These are phyloP conservation scores for Brachyalestes nurse DNA, from an alignment of 2,797 vertebrate genomes.

Conservation along the genomic window DNA sequence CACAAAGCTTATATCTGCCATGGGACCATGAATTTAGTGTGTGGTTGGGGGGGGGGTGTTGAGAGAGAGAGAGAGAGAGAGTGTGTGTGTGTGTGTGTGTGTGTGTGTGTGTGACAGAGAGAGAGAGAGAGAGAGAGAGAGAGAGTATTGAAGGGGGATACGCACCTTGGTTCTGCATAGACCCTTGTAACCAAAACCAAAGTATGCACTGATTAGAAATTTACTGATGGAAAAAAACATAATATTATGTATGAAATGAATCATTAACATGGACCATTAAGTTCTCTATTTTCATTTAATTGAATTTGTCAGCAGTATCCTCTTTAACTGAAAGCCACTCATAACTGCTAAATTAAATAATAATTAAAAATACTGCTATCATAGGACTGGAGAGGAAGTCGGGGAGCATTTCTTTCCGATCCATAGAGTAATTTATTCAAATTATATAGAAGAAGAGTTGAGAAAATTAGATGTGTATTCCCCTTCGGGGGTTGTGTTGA, in stretches of 20 bases:
- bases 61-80: background rate
- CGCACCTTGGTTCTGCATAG: conserved; percentile 37
- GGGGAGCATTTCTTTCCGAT: conserved; percentile 80
- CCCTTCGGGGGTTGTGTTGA: conserved; percentile 32
- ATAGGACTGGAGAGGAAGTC: conserved; percentile 84
- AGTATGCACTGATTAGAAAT: conserved; percentile 86
- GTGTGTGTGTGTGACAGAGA: background rate
- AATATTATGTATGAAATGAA: conserved; percentile 94
- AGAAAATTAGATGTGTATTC: conserved; percentile 67
- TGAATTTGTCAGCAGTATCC: conserved; percentile 97
- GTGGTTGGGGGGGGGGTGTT: conserved; percentile 41
- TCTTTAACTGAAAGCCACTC: conserved; percentile 91
- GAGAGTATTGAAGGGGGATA: background rate
- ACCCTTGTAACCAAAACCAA: conserved; percentile 81
- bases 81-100: no score
- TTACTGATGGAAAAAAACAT: conserved; percentile 79
- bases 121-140: conserved; percentile 2
- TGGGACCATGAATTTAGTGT: background rate
- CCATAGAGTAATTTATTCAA: conserved; percentile 88
- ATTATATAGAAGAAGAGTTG: conserved; percentile 78
- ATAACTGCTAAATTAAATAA: conserved; percentile 90
- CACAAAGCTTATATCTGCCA: background rate
- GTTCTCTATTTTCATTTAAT: conserved; percentile 93
- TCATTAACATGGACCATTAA: conserved; percentile 96
- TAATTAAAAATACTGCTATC: conserved; percentile 92